Base-by-base conservation (phyloP, 2,797 vertebrate genomes). In the Rhinogobio ventralis region DNA sequence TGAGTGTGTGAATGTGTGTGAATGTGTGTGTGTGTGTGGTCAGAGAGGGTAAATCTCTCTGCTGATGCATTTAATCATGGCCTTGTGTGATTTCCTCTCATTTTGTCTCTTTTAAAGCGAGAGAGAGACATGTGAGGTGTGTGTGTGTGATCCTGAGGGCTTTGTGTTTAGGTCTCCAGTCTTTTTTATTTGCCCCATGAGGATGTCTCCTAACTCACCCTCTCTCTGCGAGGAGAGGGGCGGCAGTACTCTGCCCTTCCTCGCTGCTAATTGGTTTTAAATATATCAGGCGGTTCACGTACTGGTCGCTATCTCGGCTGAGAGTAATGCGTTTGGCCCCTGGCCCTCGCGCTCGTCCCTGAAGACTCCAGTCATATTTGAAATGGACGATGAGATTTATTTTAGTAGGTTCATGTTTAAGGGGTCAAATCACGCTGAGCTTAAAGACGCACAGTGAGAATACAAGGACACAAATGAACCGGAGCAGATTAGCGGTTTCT, bases 361-460 rank as follows among this genome's bases (percentile, higher is more conserved):
- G 88, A 90, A 93, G 91, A 94, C 90, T 91, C 89, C 91, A 94
- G 92, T 93, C 93, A 94, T 92, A 92, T 94, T 93, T 93, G 90
- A 92, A 94, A 93, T 89, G 89, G 90, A 91, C 82, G 36, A 80
- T 85, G 68, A 87, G 85, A 91, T 89, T 90, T 91, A 90, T 93
- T 93, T 93, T 88, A 89, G 85, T 77, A 72, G 86, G 82, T 87
- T 93, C 89, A 90, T 88, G 89, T 94, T 93, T 90, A 90, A 92
- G 90, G 90, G 94, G 93, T 94, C 93, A 94, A 91, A 93, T 91
- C 91, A 92, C 49, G 90, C 83, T 25, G 89, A 86, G 90, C 84
- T 73, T 42, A 60, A 57, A 82, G 55, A 51, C 39, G 23, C 20
- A 30, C 51, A 73, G 75, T 67, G 81, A 87, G 86, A 87, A 88